Percentiles rank a stretch among this genome's conserved stretches.
These are phyloP conservation scores for Adineta ricciae DNA, from an alignment of 2,888 invertebrate species.

Conservation along the genomic window DNA sequence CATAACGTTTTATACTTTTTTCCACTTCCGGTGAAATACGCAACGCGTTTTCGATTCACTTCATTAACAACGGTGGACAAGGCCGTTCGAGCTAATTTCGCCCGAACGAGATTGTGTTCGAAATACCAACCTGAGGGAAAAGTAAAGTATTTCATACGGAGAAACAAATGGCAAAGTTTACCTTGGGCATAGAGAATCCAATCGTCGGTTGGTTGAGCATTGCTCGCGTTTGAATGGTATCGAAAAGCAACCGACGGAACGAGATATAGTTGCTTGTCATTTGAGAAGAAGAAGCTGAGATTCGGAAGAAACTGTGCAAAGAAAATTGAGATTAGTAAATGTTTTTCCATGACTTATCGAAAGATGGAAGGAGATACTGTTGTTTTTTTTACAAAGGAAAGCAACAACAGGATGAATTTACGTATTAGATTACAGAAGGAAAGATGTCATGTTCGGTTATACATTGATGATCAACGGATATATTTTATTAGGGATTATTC, in stretches of 20 bases:
- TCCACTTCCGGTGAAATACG: background rate
- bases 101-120: background rate
- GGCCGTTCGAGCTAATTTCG: background rate
- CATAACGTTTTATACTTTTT: background rate
- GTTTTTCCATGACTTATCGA: no score
- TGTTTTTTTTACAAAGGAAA: no score
- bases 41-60: background rate
- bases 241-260: constrained; percentile 8
- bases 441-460: no score
- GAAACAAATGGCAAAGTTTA: background rate
- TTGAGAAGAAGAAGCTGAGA: background rate
- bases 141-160: background rate
- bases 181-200: background rate
- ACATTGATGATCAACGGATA: no score
- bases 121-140: background rate
- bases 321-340: background rate
- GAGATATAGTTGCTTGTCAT: background rate
- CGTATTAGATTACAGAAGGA: no score
- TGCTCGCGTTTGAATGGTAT: background rate
- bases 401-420: no score
- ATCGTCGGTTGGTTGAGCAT: background rate
- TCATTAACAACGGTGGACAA: background rate
- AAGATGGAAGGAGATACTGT: no score
- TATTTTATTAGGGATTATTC: no score
- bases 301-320: background rate